Percentiles rank a stretch among this genome's conserved stretches.
Conservation (phyloP, 2,888 invertebrate species). For the Anticlea derivata region DNA sequence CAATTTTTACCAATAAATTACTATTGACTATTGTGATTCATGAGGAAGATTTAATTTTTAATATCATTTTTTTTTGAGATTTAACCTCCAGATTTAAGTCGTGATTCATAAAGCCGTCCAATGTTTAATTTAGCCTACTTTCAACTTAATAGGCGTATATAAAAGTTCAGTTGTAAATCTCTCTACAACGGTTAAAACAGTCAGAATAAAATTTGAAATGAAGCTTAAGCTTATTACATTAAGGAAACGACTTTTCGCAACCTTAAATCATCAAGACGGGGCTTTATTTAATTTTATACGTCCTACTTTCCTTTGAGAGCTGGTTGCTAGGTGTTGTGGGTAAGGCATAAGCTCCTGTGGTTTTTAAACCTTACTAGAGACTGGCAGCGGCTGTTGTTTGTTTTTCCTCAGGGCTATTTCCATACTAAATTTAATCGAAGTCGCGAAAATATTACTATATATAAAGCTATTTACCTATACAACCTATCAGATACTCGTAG, state of each 20-base stretch:
- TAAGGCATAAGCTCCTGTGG: not conserved
- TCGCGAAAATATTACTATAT: no score
- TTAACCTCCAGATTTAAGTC: constrained; percentile 2
- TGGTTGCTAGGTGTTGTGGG: constrained; percentile 18
- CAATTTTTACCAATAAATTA: no score
- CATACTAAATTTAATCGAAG: no score
- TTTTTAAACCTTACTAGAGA: not conserved
- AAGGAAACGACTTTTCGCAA: constrained; percentile 35
- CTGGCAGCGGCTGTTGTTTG: no score
- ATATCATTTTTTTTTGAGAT: not conserved
- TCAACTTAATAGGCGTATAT: constrained; percentile 21
- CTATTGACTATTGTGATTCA: no score
- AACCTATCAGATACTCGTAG: no score
- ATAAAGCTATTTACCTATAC: no score
- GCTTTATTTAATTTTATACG: constrained; percentile 54
- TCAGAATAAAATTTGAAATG: constrained; percentile 24
- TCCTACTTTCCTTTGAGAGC: constrained; percentile 43
- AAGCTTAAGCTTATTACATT: constrained; percentile 34
- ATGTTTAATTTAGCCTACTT: constrained; percentile 23
- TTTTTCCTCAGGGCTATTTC: no score
- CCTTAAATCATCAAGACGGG: constrained; percentile 51
- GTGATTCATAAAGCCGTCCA: constrained; percentile 15
- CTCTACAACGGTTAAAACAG: constrained; percentile 23
- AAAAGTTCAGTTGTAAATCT: constrained; percentile 30
- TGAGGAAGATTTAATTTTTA: no score